Conservation (phyloP, 2,888 invertebrate species). For the Drosophila picticornis region DNA sequence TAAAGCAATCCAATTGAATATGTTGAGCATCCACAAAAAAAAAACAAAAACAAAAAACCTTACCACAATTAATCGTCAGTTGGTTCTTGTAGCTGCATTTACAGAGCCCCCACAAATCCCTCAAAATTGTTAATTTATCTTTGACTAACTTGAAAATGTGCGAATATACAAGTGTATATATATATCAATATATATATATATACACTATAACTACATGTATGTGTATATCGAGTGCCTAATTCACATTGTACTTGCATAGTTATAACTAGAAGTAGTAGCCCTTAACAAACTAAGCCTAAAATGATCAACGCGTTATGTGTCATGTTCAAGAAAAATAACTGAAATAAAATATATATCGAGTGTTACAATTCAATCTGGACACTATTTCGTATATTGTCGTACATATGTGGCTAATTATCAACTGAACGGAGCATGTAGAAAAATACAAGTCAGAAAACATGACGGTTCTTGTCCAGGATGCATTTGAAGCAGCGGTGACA, state of each 20-base stretch:
- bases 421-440: not conserved
- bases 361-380: constrained; percentile 21
- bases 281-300: constrained; percentile 59
- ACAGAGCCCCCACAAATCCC: constrained; percentile 21
- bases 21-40: constrained; percentile 20
- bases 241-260: constrained; percentile 64
- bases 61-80: constrained; percentile 8
- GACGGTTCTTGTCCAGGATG: not conserved
- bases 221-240: constrained; percentile 47
- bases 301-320: constrained; percentile 62
- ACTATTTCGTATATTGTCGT: not conserved
- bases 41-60: not conserved
- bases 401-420: not conserved
- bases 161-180: constrained; percentile 23
- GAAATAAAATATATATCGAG: constrained; percentile 46
- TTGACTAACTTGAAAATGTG: constrained; percentile 40
- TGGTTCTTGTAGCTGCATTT: constrained; percentile 39
- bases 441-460: not conserved
- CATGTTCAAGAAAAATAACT: constrained; percentile 51
- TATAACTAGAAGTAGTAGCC: constrained; percentile 55
- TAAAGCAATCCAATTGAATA: constrained; percentile 44
- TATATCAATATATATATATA: constrained; percentile 1
- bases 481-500: not conserved
- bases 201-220: not conserved
- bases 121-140: constrained; percentile 30